A percentile compares a stretch with the other conserved stretches of the same genome.
These are phyloP conservation scores for Emydoidea blandingii DNA, from an alignment of 2,797 vertebrate species.

Conservation along the genomic window DNA sequence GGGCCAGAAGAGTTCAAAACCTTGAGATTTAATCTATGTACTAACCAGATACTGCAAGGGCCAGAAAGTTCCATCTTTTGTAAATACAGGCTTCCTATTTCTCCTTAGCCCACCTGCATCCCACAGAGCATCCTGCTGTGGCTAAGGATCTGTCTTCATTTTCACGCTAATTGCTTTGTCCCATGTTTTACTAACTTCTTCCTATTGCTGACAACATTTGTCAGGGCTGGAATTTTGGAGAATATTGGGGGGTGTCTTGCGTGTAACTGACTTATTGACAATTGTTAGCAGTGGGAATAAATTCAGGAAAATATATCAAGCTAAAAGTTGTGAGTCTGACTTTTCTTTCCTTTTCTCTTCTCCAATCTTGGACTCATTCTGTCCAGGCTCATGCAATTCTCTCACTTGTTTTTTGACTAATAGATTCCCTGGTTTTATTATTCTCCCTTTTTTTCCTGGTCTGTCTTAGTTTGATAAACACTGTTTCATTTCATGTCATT, in stretches of 20 bases:
- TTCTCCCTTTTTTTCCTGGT: neutral
- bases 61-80: neutral
- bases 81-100: neutral
- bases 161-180: neutral
- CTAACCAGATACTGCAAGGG: neutral
- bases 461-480: neutral
- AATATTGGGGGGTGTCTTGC: neutral
- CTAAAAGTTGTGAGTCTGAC: neutral
- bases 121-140: neutral
- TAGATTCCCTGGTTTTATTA: neutral
- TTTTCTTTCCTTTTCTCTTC: neutral
- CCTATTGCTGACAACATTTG: neutral
- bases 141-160: neutral
- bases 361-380: neutral
- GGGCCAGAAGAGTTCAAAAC: slow-evolving; percentile 5
- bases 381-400: neutral
- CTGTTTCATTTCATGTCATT: neutral
- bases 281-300: neutral
- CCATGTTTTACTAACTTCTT: slow-evolving; percentile 15
- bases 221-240: neutral
- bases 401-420: neutral
- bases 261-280: neutral
- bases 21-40: neutral
- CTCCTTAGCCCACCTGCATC: neutral
- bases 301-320: neutral